Percentiles rank a stretch among this genome's conserved stretches.
Conservation (phyloP, 2,113 vertebrate genomes). For the Ailurus styani region DNA sequence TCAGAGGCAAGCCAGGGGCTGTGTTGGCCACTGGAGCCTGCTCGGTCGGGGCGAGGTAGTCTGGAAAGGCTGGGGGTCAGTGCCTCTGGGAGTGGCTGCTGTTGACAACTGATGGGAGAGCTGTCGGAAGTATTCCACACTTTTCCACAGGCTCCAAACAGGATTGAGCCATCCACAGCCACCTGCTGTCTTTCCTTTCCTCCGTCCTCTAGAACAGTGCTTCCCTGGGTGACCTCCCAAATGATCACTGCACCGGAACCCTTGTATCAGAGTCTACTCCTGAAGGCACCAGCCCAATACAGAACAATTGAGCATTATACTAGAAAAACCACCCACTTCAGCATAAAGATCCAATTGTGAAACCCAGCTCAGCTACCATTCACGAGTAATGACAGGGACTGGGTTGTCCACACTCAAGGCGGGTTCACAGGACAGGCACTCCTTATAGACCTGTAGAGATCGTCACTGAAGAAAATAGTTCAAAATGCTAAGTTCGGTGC, state of each 20-base stretch:
- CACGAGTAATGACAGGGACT: not conserved
- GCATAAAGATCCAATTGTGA: not conserved
- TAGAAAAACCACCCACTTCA: not conserved
- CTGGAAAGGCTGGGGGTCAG: not conserved
- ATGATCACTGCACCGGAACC: no score
- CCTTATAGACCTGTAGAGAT: not conserved
- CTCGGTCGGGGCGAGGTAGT: rapidly evolving
- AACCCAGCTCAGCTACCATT: no score
- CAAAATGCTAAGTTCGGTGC: not conserved
- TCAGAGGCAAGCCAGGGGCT: not conserved
- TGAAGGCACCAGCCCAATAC: not conserved
- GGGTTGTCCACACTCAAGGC: rapidly evolving
- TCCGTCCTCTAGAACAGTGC: not conserved
- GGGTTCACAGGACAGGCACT: not conserved
- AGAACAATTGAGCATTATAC: not conserved
- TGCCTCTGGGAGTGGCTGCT: not conserved
- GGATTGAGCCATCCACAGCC: rapidly evolving
- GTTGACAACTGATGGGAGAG: not conserved
- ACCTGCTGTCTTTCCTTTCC: rapidly evolving
- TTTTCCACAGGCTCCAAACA: no score
- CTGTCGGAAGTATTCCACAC: rapidly evolving
- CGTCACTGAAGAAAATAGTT: not conserved
- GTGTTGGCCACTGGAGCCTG: not conserved
- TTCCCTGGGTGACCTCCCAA: not conserved
- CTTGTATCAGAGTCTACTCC: not conserved